Evolutionary conservation across 2,888 invertebrate genomes (phyloP).

Genomic region (Spicauda simplicius): DNA sequence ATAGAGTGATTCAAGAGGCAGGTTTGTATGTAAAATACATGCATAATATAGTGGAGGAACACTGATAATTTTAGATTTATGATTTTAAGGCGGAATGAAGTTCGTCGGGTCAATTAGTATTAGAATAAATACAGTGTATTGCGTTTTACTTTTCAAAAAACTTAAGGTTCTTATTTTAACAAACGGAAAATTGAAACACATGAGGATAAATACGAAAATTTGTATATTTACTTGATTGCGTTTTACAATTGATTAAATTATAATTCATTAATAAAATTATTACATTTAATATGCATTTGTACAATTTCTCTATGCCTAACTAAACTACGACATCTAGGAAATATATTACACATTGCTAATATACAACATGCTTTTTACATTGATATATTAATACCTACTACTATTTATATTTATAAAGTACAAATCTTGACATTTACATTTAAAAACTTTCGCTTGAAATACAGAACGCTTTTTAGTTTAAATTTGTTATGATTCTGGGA

Average conservation of each 20-base stretch:
- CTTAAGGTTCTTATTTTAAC: not conserved
- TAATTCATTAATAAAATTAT: slow-evolving; percentile 75
- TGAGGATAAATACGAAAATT: slow-evolving; percentile 68
- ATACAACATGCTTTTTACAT: slow-evolving; percentile 82
- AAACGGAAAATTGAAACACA: slow-evolving; percentile 42
- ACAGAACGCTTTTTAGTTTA: slow-evolving; percentile 37
- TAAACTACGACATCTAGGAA: slow-evolving; percentile 76
- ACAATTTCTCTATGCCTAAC: slow-evolving; percentile 83
- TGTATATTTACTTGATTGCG: slow-evolving; percentile 84
- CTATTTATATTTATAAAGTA: slow-evolving; percentile 63
- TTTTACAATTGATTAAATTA: slow-evolving; percentile 84
- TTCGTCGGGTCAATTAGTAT: too few relatives aligned
- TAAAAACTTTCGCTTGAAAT: slow-evolving; percentile 51
- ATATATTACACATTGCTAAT: slow-evolving; percentile 81
- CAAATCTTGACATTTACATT: slow-evolving; percentile 53
- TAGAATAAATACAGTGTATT: too few relatives aligned
- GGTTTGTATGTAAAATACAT: too few relatives aligned
- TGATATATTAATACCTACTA: slow-evolving; percentile 65
- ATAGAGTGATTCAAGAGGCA: too few relatives aligned
- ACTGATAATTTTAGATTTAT: too few relatives aligned
- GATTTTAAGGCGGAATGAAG: too few relatives aligned
- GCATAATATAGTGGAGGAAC: too few relatives aligned
- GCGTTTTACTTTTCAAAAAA: too few relatives aligned
- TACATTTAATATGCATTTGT: slow-evolving; percentile 80
- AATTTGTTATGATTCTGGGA: too few relatives aligned